These are phyloP conservation scores for Gopherus evgoodei DNA, from an alignment of 2,113 vertebrate species.

Conservation along the genomic window DNA sequence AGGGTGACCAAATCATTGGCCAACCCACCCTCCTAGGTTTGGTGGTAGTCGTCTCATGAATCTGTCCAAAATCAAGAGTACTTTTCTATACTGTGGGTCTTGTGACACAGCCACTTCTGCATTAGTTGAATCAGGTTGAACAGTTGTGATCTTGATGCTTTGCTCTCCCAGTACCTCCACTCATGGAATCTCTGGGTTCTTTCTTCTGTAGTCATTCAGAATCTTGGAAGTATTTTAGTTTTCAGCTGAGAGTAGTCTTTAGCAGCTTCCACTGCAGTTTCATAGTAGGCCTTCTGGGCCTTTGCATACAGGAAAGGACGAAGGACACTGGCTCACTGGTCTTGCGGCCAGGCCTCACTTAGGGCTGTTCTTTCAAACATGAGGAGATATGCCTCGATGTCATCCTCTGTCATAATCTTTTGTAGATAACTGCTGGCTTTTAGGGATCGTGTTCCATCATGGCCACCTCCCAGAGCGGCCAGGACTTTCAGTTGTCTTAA, in stretches of 20 bases:
- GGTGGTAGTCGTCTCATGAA: neutral
- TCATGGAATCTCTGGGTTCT: neutral
- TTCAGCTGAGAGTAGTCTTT: neutral
- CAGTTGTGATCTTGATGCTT: neutral
- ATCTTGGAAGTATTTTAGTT: neutral
- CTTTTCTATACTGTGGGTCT: neutral
- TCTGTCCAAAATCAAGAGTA: neutral
- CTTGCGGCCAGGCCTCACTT: neutral
- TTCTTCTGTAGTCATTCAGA: neutral
- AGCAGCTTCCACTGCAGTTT: neutral
- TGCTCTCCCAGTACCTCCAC: neutral
- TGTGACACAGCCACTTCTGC: neutral
- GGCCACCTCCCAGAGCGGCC: neutral
- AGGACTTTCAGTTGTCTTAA: no score
- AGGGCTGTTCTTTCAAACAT: neutral
- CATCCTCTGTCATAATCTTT: neutral
- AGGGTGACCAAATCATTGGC: neutral
- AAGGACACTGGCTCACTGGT: neutral
- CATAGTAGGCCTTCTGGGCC: neutral
- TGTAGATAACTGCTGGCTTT: neutral
- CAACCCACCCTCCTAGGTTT: neutral
- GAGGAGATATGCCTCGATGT: neutral
- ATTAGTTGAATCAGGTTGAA: neutral
- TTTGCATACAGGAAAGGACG: neutral
- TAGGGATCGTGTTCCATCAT: neutral